phyloP scores from a whole-genome alignment of 1,140 invertebrate genomes.

The Philopotamus ludificatus region DNA sequence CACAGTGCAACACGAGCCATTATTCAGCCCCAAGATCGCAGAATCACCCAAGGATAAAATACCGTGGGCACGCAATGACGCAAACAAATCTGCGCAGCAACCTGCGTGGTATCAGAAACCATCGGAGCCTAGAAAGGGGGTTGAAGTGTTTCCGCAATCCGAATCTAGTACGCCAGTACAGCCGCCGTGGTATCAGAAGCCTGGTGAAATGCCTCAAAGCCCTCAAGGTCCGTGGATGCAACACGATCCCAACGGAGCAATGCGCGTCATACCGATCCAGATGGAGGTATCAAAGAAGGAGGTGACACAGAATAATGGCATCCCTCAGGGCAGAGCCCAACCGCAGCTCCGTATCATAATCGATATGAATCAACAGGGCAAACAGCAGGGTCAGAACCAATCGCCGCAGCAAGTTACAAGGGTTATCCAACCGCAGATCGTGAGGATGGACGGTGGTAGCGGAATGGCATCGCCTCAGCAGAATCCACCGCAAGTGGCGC shows the following conservation, averaged over 20 bases:
- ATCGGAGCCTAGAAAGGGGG: slow-evolving; percentile 52
- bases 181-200: slow-evolving; percentile 38
- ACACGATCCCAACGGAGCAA: background rate
- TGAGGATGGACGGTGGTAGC: slow-evolving; percentile 47
- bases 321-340: slow-evolving; percentile 41
- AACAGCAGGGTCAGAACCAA: slow-evolving; percentile 37
- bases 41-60: slow-evolving; percentile 52
- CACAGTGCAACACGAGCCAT: slow-evolving; percentile 48
- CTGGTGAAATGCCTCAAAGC: background rate
- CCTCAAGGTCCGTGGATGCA: background rate
- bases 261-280: slow-evolving; percentile 52
- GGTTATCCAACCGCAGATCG: slow-evolving; percentile 52
- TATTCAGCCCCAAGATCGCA: slow-evolving; percentile 46
- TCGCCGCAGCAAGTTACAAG: slow-evolving; percentile 54
- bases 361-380: slow-evolving; percentile 47
- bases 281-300: slow-evolving; percentile 52
- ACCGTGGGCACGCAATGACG: slow-evolving; percentile 53
- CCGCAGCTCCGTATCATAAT: slow-evolving; percentile 54
- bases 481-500: slow-evolving; percentile 47
- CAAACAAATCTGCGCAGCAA: slow-evolving; percentile 51
- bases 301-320: slow-evolving; percentile 45
- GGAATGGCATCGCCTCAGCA: slow-evolving; percentile 41
- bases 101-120: slow-evolving; percentile 53
- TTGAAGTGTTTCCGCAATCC: slow-evolving; percentile 39
- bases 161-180: slow-evolving; percentile 31